Base-by-base conservation (phyloP, 2,797 vertebrate species). In the Spondyliosoma cantharus region DNA sequence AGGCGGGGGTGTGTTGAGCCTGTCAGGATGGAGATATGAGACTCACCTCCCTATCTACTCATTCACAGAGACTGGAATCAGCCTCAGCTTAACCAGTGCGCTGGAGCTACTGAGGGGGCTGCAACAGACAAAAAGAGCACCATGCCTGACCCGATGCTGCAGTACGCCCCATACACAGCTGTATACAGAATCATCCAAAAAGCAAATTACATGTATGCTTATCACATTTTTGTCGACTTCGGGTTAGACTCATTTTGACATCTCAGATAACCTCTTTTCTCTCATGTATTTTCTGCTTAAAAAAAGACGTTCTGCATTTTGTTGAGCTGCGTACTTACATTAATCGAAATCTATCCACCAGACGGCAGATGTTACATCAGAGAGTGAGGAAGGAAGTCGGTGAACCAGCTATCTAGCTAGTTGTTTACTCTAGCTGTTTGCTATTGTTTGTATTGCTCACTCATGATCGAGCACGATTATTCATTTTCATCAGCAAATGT, bases 1-100 rank as follows among this genome's bases (percentile, higher is more conserved):
- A 87, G 92, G 85, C 13, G 57, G 84, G 83, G 78, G 72, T 71
- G 84, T 81, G 87, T 87, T 85, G 77, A 90, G 86, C 87, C 90
- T 93, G 91, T 91, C 89, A 90, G 87, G 76, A 68, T 82, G 87
- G 85, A 92, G 91, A 94, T 92, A 93, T 86, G 90, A 90, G 86
- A 86, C 81, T 87, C 87, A 86, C 85, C 89, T 90, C 84, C 74
- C 73, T 85, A 90, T 91, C 84, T 81, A 43, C 82, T 92, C 90
- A 87, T 87, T 92, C 86, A 83, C 85, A 91, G 78, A 88, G 83
- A 84, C 74, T 80, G 67, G 80, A 86, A 84, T 89, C 86, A 89
- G 83, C 72, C 78, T 65, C 65, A 78, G 87, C 80, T 90, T 81
- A 87, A 85, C 81, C 78, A 69, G 72, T 22, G 57, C 14, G 0